Evolutionary conservation across 2,797 vertebrate species (phyloP), one percentile per base, ranked within the genome.

Genomic region (Sphenopsis melanotis): DNA sequence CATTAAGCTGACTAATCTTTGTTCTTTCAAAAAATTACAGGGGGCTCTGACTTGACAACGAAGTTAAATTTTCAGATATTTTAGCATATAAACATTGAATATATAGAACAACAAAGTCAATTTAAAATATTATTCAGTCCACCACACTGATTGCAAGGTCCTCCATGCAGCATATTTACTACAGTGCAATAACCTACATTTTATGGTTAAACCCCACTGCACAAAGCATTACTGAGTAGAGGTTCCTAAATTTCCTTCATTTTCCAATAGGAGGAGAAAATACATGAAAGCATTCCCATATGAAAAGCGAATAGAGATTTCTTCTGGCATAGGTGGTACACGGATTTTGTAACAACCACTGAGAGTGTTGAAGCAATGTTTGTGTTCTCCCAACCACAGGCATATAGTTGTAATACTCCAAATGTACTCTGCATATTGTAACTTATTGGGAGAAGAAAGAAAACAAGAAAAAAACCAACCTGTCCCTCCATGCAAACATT

Each of bases 341-440:
- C 9, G 42, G 16, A 44, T 53, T 64, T 39, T 64, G 7, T 36
- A 60, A 32, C 16, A 26, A 53, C 24, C 34, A 36, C 21, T 46
- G 44, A 18, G 19, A 59, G 29, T 3, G 5, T 0, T 52, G 57
- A 64, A 64, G 34, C 41, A 78, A 32, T 15, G 7, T 18, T 24
- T 42, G 12, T 26, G 16, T 55, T 56, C 34, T 89, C 49, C 59
- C 47, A 89, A 3, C 10, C 42, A 46, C 0, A 0, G 46, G 9
- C 36, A 66, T 8, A 13, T 0, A 53, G 36, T 2, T 87, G 53
- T 34, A 66, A 83, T 13, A 47, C 13, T 63, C 9, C 56, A 86
- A 37, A 21, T 18, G 18, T 37, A 4, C 32, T 76, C 30, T 39
- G 41, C 29, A 15, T 2, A 60, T 2, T 1, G 2, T n/a, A 61